Evolutionary conservation across 2,888 invertebrate species (phyloP).

Genomic region (Unio pictorum): DNA sequence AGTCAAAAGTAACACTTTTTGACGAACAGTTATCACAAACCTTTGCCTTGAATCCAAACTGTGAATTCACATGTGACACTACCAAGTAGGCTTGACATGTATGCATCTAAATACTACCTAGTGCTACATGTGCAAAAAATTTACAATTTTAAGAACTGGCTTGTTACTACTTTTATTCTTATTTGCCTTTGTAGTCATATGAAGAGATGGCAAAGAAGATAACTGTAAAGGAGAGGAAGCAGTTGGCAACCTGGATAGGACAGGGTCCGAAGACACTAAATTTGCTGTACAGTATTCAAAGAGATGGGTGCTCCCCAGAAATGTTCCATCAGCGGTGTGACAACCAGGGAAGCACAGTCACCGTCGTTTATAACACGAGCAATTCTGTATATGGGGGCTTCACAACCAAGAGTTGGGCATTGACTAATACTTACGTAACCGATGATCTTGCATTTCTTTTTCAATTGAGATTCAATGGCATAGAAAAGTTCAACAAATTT

Average conservation of each 20-base stretch:
- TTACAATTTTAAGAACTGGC: no score
- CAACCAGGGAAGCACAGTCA: conserved; percentile 41
- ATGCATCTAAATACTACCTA: no score
- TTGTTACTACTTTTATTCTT: no score
- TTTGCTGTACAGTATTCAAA: conserved; percentile 31
- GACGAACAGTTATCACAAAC: no score
- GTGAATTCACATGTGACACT: no score
- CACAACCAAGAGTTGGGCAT: conserved; percentile 28
- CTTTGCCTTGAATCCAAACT: no score
- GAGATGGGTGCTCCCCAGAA: conserved; percentile 29
- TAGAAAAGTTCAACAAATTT: conserved; percentile 13
- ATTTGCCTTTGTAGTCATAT: no score
- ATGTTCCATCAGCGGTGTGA: conserved; percentile 42
- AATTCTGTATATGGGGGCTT: conserved; percentile 41
- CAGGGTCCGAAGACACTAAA: conserved; percentile 16
- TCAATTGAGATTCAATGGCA: conserved; percentile 20
- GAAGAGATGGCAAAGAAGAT: no score
- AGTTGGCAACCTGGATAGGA: conserved; percentile 36
- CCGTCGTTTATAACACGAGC: conserved; percentile 35
- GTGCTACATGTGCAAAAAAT: no score
- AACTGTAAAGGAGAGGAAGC: conserved; percentile 28
- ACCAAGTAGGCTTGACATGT: no score
- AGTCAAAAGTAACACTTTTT: no score
- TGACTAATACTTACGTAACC: conserved; percentile 1
- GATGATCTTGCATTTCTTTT: conserved; percentile 40